phyloP scores from a whole-genome alignment of 2,113 vertebrate species.

The Limnothrissa miodon region DNA sequence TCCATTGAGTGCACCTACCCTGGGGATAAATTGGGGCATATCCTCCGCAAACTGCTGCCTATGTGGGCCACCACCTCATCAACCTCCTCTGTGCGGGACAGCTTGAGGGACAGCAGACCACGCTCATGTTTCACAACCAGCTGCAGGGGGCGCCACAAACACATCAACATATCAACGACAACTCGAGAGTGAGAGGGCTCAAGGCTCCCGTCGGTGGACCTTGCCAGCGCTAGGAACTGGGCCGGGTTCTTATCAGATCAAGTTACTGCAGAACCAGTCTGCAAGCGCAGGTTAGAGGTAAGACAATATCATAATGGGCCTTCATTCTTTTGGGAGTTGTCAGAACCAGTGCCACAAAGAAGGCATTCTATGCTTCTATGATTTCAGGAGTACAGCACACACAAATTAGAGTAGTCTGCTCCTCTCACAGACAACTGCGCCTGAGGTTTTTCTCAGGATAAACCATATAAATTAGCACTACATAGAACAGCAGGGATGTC shows the following conservation, averaged over 20 bases:
- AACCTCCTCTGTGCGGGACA: conserved; percentile 77
- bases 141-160: conserved; percentile 68
- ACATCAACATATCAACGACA: conserved; percentile 18
- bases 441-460: not conserved
- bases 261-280: not conserved
- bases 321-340: not conserved
- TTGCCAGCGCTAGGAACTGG: not conserved
- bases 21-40: conserved; percentile 81
- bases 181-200: not conserved
- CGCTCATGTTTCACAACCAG: conserved; percentile 85
- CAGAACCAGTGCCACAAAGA: not conserved
- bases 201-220: not conserved
- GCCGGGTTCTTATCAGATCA: not conserved
- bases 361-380: not conserved
- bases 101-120: conserved; percentile 78
- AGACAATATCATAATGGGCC: conserved; percentile 16
- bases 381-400: conserved; percentile 1
- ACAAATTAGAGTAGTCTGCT: not conserved
- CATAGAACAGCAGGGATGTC: not conserved
- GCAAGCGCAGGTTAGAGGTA: not conserved
- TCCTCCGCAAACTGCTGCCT: conserved; percentile 78
- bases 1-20: conserved; percentile 61
- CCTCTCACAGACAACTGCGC: not conserved
- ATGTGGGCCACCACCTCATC: conserved; percentile 85
- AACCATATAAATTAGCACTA: not conserved